Percentiles rank a stretch among this genome's conserved stretches.
These are phyloP conservation scores for Umimayanthus chanpuru DNA, from an alignment of 92 coral and sea anemone genomes.

Conservation along the genomic window DNA sequence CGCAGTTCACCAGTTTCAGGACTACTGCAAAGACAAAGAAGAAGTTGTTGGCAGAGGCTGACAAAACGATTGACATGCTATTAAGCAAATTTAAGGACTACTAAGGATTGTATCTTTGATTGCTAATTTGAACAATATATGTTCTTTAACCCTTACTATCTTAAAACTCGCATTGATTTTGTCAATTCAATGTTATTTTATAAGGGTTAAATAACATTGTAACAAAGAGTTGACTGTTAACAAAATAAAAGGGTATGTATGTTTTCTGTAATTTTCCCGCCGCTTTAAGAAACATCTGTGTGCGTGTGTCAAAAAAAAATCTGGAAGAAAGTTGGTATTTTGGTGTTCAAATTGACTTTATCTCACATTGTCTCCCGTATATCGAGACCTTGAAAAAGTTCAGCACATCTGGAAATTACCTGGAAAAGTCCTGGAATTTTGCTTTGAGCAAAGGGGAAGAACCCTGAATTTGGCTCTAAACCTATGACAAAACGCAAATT, in stretches of 20 bases:
- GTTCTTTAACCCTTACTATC: neutral
- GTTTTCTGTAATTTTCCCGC: constrained; percentile 3
- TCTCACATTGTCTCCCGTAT: no score
- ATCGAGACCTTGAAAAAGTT: no score
- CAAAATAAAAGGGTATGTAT: neutral
- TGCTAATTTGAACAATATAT: neutral
- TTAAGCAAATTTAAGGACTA: constrained; percentile 1
- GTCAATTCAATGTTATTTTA: neutral
- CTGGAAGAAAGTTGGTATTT: no score
- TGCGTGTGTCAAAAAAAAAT: no score
- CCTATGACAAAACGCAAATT: no score
- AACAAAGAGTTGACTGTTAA: neutral
- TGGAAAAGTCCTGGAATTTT: no score
- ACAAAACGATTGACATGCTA: constrained; percentile 3
- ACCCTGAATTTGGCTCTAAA: no score
- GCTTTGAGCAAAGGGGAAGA: no score
- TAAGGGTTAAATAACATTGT: constrained; percentile 4
- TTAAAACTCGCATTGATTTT: neutral
- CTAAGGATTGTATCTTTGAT: constrained; percentile 16
- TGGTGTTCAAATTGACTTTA: no score
- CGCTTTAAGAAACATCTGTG: neutral
- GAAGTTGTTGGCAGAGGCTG: neutral
- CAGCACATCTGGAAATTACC: no score
- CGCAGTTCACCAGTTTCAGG: constrained; percentile 2
- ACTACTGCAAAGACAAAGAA: neutral